phyloP scores from a whole-genome alignment of 2,797 vertebrate species.

The Vespertilio murinus region DNA sequence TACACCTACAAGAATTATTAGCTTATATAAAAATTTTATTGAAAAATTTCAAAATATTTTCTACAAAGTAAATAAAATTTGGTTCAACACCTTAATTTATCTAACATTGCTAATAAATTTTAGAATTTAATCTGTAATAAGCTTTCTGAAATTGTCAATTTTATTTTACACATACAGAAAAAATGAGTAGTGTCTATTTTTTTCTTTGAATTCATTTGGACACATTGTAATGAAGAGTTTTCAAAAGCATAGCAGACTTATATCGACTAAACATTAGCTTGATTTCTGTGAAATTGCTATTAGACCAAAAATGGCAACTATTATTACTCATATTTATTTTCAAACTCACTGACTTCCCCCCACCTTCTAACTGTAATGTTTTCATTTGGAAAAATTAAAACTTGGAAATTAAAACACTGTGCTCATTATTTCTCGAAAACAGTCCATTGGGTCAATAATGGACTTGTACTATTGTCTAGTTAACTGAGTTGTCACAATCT shows the following conservation, averaged over 20 bases:
- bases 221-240: background rate
- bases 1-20: background rate
- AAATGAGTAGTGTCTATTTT: background rate
- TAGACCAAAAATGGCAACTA: background rate
- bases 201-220: background rate
- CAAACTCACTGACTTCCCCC: background rate
- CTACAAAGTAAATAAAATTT: background rate
- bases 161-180: background rate
- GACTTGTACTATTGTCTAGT: background rate
- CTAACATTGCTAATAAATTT: background rate
- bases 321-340: slow-evolving; percentile 45
- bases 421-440: background rate
- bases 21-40: background rate
- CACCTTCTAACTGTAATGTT: background rate
- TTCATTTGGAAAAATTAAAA: too few species aligned
- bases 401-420: background rate
- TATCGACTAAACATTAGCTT: background rate
- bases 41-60: slow-evolving; percentile 16
- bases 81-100: background rate
- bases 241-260: background rate
- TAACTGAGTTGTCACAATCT: background rate
- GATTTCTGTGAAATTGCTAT: background rate
- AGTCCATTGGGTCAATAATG: background rate
- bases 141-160: background rate
- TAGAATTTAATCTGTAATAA: slow-evolving; percentile 24